phyloP scores from a whole-genome alignment of 2,113 vertebrate species.

The Burhinus oedicnemus region DNA sequence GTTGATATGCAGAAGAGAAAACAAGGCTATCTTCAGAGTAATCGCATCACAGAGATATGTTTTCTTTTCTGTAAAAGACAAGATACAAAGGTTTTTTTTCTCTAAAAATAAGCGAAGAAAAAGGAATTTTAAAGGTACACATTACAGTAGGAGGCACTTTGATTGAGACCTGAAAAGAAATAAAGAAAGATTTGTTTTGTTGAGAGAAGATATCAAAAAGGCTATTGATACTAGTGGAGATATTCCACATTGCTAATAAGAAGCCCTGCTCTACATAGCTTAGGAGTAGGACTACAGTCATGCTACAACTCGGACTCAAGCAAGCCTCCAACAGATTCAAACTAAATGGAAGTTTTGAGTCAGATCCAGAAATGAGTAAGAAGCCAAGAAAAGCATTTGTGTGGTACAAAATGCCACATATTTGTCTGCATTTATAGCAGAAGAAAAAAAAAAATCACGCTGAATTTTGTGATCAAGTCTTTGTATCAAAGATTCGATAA shows the following conservation, averaged over 20 bases:
- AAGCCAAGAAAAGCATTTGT: conserved; percentile 20
- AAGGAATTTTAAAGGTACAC: not conserved
- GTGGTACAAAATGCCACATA: not conserved
- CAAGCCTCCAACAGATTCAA: not conserved
- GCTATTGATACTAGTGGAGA: not conserved
- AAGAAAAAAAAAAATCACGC: not conserved
- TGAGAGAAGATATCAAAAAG: not conserved
- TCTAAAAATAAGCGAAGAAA: not conserved
- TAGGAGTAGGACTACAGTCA: not conserved
- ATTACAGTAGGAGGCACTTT: not conserved
- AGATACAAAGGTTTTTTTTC: not conserved
- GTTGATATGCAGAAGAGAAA: not conserved
- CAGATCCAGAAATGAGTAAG: conserved; percentile 17
- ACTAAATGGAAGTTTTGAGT: not conserved
- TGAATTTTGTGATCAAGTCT: not conserved
- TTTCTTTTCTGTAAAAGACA: not conserved
- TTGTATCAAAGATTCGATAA: not conserved
- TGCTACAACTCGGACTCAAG: not conserved
- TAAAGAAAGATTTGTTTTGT: not conserved
- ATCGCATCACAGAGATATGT: not conserved
- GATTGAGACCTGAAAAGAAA: not conserved
- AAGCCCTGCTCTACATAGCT: not conserved
- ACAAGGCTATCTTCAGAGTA: not conserved
- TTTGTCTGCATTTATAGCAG: not conserved
- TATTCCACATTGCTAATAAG: not conserved